phyloP scores from a whole-genome alignment of 2,113 vertebrate species.

The Heterotilapia buettikoferi region DNA sequence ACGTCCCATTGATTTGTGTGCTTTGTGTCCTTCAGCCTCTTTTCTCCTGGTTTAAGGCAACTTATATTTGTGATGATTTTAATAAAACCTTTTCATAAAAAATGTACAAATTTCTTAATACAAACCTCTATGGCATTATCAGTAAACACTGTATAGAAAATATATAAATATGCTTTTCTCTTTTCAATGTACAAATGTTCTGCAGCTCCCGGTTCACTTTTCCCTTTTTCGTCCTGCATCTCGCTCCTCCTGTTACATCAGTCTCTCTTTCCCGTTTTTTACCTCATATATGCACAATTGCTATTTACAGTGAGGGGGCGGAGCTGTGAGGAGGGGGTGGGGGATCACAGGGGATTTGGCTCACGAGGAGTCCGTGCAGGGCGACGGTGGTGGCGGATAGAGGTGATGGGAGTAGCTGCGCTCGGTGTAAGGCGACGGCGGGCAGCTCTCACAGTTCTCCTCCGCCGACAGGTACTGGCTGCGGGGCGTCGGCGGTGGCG shows the following conservation, averaged over 20 bases:
- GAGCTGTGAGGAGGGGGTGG: conserved; percentile 48
- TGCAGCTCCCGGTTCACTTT: conserved; percentile 55
- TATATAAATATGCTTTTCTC: conserved; percentile 95
- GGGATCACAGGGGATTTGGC: conserved; percentile 13
- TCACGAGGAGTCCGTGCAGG: conserved; percentile 98
- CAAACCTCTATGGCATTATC: conserved; percentile 92
- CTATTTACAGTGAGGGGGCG: conserved; percentile 80
- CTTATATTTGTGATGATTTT: conserved; percentile 85
- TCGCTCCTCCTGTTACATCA: conserved; percentile 26
- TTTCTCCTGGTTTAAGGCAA: conserved; percentile 89
- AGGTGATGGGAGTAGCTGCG: conserved; percentile 96
- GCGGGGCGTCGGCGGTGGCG: conserved; percentile 89
- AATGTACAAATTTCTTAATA: conserved; percentile 90
- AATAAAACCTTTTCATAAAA: conserved; percentile 77
- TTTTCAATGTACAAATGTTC: conserved; percentile 89
- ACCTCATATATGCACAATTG: conserved; percentile 70
- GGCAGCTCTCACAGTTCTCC: conserved; percentile 98
- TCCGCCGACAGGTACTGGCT: conserved; percentile 96
- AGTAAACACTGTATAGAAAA: conserved; percentile 96
- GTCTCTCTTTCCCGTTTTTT: conserved; percentile 72
- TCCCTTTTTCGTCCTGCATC: conserved; percentile 27
- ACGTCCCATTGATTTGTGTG: conserved; percentile 45
- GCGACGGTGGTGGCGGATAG: conserved; percentile 90
- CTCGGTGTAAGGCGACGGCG: conserved; percentile 92
- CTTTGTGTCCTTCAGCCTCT: conserved; percentile 65